These are phyloP conservation scores for Corythaeola cristata DNA, from an alignment of 2,113 vertebrate species.

Conservation along the genomic window DNA sequence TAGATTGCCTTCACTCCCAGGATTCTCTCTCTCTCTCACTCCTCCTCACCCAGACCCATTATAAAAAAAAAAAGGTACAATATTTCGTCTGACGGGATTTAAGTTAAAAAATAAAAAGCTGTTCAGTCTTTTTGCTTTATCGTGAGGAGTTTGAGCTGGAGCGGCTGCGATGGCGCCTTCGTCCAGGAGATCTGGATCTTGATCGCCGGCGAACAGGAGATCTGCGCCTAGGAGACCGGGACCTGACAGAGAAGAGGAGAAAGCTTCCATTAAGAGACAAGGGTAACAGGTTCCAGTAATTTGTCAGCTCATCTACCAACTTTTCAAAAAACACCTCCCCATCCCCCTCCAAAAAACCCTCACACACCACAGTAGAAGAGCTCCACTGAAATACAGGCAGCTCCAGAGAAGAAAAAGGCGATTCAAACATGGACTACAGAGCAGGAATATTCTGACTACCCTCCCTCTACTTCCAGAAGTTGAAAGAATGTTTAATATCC, in stretches of 20 bases:
- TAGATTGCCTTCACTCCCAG: background rate
- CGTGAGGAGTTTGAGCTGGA: slow-evolving; percentile 98
- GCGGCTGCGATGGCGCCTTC: slow-evolving; percentile 92
- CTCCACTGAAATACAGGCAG: background rate
- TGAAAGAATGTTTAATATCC: background rate
- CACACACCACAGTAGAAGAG: background rate
- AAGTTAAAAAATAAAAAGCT: slow-evolving; percentile 67
- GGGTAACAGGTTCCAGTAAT: rapidly evolving
- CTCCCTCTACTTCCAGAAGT: background rate
- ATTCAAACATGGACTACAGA: too few species aligned
- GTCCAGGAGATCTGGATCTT: slow-evolving; percentile 90
- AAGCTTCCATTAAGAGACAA: background rate
- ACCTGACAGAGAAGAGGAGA: slow-evolving; percentile 70
- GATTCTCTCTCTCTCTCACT: background rate
- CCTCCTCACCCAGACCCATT: slow-evolving; percentile 10
- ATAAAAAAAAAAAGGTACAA: slow-evolving; percentile 62
- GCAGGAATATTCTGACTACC: background rate
- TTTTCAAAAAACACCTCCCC: background rate
- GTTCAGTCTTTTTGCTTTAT: slow-evolving; percentile 73
- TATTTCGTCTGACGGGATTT: slow-evolving; percentile 37
- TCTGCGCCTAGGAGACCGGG: slow-evolving; percentile 92
- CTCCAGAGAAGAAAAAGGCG: background rate
- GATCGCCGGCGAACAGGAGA: slow-evolving; percentile 90
- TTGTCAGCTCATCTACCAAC: background rate
- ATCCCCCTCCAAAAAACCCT: background rate